phyloP scores from a whole-genome alignment of 2,113 vertebrate species.

The Corvus hawaiiensis region DNA sequence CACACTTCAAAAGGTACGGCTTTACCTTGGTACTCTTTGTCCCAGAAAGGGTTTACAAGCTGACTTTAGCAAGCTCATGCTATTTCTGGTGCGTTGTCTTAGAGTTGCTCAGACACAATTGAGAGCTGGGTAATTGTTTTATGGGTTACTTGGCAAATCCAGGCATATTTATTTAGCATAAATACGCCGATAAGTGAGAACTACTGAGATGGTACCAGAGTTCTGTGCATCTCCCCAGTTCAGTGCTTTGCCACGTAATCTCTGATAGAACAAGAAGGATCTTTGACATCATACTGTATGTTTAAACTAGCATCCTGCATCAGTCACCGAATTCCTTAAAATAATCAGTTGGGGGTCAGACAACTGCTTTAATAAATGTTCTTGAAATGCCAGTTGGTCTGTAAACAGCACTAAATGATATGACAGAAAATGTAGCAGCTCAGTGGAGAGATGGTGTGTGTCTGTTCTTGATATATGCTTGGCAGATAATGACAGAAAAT shows the following conservation, averaged over 20 bases:
- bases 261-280: not conserved
- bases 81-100: not conserved
- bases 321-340: not conserved
- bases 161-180: constrained; percentile 42
- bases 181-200: not conserved
- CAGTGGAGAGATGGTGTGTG: constrained; percentile 22
- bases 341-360: constrained; percentile 15
- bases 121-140: constrained; percentile 37
- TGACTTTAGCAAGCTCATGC: not conserved
- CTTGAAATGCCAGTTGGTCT: constrained; percentile 62
- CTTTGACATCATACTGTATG: not conserved
- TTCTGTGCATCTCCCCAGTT: not conserved
- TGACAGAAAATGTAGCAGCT: constrained; percentile 43
- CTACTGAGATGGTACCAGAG: not conserved
- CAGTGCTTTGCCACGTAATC: not conserved
- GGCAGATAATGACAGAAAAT: constrained; percentile 65
- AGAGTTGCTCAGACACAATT: not conserved
- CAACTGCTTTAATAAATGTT: constrained; percentile 61
- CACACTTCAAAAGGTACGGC: not conserved
- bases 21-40: constrained; percentile 13
- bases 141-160: constrained; percentile 44
- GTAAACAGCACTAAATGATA: constrained; percentile 53
- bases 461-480: constrained; percentile 22
- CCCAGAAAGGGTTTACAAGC: not conserved
- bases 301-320: not conserved